These are phyloP conservation scores for Dendrocincla fuliginosa DNA, from an alignment of 2,797 vertebrate species.

Conservation along the genomic window DNA sequence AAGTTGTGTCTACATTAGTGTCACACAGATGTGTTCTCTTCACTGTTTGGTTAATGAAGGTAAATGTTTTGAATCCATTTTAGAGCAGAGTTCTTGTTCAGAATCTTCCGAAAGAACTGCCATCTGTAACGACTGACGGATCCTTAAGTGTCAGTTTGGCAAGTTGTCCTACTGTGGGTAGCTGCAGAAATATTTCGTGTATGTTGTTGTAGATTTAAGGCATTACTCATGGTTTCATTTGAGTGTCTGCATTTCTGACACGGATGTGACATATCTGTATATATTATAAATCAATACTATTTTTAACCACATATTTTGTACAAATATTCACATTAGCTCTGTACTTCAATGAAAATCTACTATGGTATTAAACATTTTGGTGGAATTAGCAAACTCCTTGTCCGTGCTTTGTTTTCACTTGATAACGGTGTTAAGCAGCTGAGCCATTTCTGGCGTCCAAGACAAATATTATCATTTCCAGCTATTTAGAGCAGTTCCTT, in stretches of 20 bases:
- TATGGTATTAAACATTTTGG: slow-evolving; percentile 77
- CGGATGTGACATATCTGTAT: slow-evolving; percentile 78
- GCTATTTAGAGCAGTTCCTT: background rate
- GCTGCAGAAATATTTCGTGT: slow-evolving; percentile 65
- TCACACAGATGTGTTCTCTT: slow-evolving; percentile 1
- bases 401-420: background rate
- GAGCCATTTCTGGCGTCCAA: background rate
- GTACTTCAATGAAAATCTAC: slow-evolving; percentile 75
- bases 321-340: slow-evolving; percentile 80
- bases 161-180: slow-evolving; percentile 66
- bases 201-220: slow-evolving; percentile 66
- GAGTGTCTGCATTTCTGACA: slow-evolving; percentile 73
- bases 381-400: slow-evolving; percentile 49
- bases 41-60: background rate
- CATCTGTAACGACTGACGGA: background rate
- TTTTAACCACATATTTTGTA: slow-evolving; percentile 82
- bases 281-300: slow-evolving; percentile 78
- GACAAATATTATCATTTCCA: background rate
- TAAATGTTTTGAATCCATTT: slow-evolving; percentile 19
- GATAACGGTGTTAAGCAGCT: background rate
- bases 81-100: slow-evolving; percentile 18
- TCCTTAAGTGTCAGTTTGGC: slow-evolving; percentile 42
- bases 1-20: background rate
- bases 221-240: slow-evolving; percentile 60
- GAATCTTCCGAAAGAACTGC: background rate